Percentiles rank a stretch among this genome's conserved stretches.
Conservation (phyloP, 2,888 invertebrate species). For the Acanthoscelides obtectus region DNA sequence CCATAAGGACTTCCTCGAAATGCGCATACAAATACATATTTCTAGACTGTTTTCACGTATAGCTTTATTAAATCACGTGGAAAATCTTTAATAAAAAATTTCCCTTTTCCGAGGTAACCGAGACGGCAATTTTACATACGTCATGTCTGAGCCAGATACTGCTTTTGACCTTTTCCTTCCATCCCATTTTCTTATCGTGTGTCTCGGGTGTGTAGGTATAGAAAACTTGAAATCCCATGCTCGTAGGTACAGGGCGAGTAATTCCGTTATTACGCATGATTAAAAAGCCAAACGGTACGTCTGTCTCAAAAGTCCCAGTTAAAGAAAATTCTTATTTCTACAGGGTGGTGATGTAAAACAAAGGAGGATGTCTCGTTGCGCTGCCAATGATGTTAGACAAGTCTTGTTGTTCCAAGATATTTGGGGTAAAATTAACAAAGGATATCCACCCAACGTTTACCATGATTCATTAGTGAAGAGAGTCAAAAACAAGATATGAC, state of each 20-base stretch:
- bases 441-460: too few species aligned
- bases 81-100: neutral
- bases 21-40: neutral
- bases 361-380: too few species aligned
- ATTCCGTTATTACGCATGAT: too few species aligned
- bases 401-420: too few species aligned
- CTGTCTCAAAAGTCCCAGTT: too few species aligned
- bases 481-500: too few species aligned
- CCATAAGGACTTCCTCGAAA: neutral
- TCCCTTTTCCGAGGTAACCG: neutral
- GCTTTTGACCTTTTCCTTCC: neutral
- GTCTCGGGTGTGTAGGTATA: neutral
- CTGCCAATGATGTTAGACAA: too few species aligned
- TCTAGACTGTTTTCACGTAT: neutral
- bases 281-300: too few species aligned
- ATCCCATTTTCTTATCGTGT: neutral
- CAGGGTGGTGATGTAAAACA: too few species aligned
- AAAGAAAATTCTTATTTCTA: too few species aligned
- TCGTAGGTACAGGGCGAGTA: neutral
- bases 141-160: neutral
- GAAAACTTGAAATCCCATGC: neutral
- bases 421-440: too few species aligned
- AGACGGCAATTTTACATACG: neutral
- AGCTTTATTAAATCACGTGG: neutral
- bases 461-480: too few species aligned